Base-by-base conservation (phyloP, 2,888 invertebrate species). In the Thelaira solivaga region DNA sequence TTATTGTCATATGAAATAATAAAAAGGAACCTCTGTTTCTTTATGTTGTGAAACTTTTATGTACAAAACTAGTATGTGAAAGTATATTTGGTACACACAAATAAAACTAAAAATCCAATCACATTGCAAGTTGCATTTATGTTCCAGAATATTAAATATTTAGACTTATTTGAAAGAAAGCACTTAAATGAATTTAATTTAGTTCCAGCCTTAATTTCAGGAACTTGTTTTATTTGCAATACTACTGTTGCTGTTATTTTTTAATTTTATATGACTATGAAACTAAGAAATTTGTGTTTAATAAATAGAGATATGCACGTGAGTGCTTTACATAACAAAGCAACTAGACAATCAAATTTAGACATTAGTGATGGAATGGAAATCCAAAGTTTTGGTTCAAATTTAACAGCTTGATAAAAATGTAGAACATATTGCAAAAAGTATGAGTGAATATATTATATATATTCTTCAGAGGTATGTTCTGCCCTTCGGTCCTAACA, bases 121-220 rank as follows among this genome's bases (percentile, higher is more conserved):
- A 18, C 18, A 8, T 8, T 24, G 6, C 11, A 57, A 43, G 20
- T 57, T 59, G 13, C 31, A 36, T 22, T 61, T 22, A 13, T 34
- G 13, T 18, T 61, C 24, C 6, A 29, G 22, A 22, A 36, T 72
- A 67, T 73, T 69, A 64, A 73, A 73, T 51, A 73, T 73, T 59
- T 64, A 65, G 51, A 51, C 5, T 69, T 73, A 64, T 78, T 73
- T 73, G 31, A 68, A 64, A 26, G 24, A 59, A 36, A 53, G 41
- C 62, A 41, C 26, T 55, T 20, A 51, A 74, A 31, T 45, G 67
- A 47, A 61, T 61, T 74, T 74, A 71, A 74, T 65, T 74, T 71
- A 51, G 78, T 53, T 74, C 41, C 61, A 45, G 55, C 74, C 47
- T 61, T 53, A 41, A 59, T 65, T 72, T 67, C 24, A 49, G 13